Base-by-base conservation (phyloP, 2,113 vertebrate species). In the Brachypodius melanocephalos region DNA sequence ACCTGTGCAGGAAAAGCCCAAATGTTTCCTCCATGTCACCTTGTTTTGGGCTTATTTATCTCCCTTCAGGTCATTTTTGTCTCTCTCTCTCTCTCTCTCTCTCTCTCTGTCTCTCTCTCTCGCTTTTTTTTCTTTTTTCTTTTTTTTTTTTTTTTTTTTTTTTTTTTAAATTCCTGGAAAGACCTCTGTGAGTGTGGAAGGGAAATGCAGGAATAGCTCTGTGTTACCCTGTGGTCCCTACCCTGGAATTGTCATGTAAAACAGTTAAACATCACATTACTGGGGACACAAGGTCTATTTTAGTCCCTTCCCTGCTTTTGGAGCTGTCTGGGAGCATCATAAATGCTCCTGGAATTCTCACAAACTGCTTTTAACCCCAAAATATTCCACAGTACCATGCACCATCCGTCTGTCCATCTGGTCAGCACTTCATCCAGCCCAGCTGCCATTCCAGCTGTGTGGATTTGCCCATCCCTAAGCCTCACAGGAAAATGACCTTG, bases 391-490 rank as follows among this genome's bases (percentile, higher is more conserved):
- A 58, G 13, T 4, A 57, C n/a, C 26, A 1, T 2, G 29, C 25
- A 24, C 8, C 2, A 8, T 26, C 54, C 7, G 0, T 29, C 38
- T 34, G 25, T n/a, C 69, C 5, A 2, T 19, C 73, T 4, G 3
- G 55, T 59, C 72, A 42, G 59, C 9, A 3, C 42, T 38, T 43
- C 36, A 51, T 31, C 45, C 71, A 16, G 29, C 12, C 25, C 36
- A 32, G 92, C 40, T 45, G 13, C 82, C 17, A 14, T 11, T 46
- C 46, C 83, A 61, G 51, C 36, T 46, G 40, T 1, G 0, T 14
- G 80, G 57, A 58, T 71, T 62, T 62, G 51, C 43, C 55, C 36
- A 29, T 16, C 51, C 45, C 71, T 49, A 59, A 86, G 46, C 49
- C 20, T 36, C 1, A 0, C 62, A 63, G 32, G 24, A 24, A 83